These are phyloP conservation scores for Belgica antarctica DNA, from an alignment of 2,888 invertebrate species.

Conservation along the genomic window DNA sequence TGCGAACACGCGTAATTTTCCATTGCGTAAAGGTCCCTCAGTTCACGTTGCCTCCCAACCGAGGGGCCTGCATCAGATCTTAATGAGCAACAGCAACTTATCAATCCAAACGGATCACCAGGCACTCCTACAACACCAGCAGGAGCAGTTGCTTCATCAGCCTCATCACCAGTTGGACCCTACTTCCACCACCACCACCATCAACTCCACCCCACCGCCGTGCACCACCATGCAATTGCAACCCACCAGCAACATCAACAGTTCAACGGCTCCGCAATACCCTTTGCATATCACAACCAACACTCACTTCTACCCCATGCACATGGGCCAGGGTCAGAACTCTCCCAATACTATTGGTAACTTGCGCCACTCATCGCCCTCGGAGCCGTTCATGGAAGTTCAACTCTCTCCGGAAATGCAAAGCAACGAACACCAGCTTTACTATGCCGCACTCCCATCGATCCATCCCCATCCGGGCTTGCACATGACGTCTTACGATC, in stretches of 20 bases:
- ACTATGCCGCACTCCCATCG: constrained; percentile 32
- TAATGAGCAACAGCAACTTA: constrained; percentile 65
- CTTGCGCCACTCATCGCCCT: constrained; percentile 46
- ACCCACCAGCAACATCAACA: constrained; percentile 52
- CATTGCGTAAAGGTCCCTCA: constrained; percentile 65
- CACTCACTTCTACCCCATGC: constrained; percentile 55
- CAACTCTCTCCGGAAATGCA: constrained; percentile 41
- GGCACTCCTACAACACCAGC: constrained; percentile 47
- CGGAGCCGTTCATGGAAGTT: constrained; percentile 23
- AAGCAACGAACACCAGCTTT: constrained; percentile 51
- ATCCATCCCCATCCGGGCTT: constrained; percentile 48
- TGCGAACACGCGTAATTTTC: constrained; percentile 24
- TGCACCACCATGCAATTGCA: constrained; percentile 46
- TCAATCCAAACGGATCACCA: constrained; percentile 56
- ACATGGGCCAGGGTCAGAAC: constrained; percentile 58
- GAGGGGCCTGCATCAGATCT: constrained; percentile 84
- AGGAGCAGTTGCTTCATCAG: constrained; percentile 58
- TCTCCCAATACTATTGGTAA: constrained; percentile 85
- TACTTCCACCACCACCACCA: constrained; percentile 48
- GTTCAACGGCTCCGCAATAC: constrained; percentile 63
- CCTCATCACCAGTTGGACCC: constrained; percentile 56
- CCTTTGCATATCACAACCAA: constrained; percentile 58
- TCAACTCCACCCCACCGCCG: constrained; percentile 49
- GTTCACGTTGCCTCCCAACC: constrained; percentile 73
- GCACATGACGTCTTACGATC: constrained; percentile 36